A percentile compares a stretch with the other conserved stretches of the same genome.
Conservation (phyloP, 1,140 invertebrate species). For the Drosophila arizonae region DNA sequence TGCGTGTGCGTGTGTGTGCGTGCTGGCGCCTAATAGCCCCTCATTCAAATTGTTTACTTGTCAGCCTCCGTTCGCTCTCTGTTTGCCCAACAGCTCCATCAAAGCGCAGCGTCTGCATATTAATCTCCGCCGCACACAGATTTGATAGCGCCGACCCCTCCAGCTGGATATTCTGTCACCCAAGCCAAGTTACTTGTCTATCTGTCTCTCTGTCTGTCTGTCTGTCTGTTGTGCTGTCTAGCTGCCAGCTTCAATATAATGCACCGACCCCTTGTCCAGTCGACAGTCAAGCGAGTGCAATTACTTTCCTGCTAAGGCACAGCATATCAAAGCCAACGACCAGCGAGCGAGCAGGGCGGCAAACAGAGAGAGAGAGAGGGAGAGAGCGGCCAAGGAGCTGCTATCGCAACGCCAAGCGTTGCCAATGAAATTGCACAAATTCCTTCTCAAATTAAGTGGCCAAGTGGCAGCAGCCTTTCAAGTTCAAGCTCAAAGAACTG, state of each 20-base stretch:
- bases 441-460: constrained; percentile 5
- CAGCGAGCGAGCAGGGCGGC: neutral
- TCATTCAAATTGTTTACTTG: constrained; percentile 72
- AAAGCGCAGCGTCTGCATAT: constrained; percentile 64
- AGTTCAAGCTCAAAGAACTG: neutral
- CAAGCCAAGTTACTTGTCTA: constrained; percentile 11
- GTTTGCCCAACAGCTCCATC: constrained; percentile 32
- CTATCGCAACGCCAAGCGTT: neutral
- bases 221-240: constrained; percentile 14
- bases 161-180: constrained; percentile 29
- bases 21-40: constrained; percentile 41
- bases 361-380: too few species aligned
- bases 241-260: constrained; percentile 62
- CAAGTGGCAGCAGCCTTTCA: neutral
- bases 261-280: constrained; percentile 32
- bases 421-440: constrained; percentile 6
- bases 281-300: constrained; percentile 48
- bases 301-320: constrained; percentile 51
- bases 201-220: constrained; percentile 1
- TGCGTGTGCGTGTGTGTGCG: constrained; percentile 20
- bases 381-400: too few species aligned
- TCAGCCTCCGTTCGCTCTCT: constrained; percentile 33
- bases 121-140: constrained; percentile 56
- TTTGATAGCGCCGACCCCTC: constrained; percentile 17
- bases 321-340: constrained; percentile 7